Base-by-base conservation (phyloP, 2,113 vertebrate species). In the Hypocryptadius cinnamomeus region DNA sequence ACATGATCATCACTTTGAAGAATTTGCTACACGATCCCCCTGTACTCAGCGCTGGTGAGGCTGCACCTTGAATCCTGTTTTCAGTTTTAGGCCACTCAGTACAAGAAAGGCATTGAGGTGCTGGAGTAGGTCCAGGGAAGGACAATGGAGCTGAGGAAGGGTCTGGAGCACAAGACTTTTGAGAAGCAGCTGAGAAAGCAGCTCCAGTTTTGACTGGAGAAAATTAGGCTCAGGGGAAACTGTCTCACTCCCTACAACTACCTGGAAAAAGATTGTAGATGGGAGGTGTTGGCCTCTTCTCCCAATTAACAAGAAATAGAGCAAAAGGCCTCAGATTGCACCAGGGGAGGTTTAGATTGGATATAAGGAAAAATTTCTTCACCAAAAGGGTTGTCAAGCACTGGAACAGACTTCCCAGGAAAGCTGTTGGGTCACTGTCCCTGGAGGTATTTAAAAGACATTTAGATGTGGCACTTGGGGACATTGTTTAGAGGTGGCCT, bases 41-140 rank as follows among this genome's bases (percentile, higher is more conserved):
- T 30, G 16, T 7, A 10, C 30, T 40, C 5, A 1, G 45, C 0
- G 0, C 45, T 40, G n/a, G 2, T 35, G 40, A 68, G 53, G 45
- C 16, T 20, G 8, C 24, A n/a, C 28, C 61, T 76, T 11, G 5
- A 69, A 35, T 61, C 21, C 30, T 35, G 9, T 14, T 18, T 69
- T 23, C 61, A 31, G 14, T 22, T 61, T 76, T 22, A 25, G 14
- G 15, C 2, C n/a, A 27, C 30, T 60, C 45, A 19, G 45, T 22
- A n/a, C n/a, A 40, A 40, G 28, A 39, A 74, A n/a, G 25, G 19
- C 17, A 27, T 19, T 31, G 39, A 74, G 24, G 39, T 18, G 20
- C 23, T 74, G 30, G 25, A 61, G 10, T 7, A n/a, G 39, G 10
- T 35, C n/a, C n/a, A 54, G 54, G 54, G n/a, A 35, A 61, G 17